Base-by-base conservation (phyloP, 2,888 invertebrate species). In the Ryuthela nishihirai region DNA sequence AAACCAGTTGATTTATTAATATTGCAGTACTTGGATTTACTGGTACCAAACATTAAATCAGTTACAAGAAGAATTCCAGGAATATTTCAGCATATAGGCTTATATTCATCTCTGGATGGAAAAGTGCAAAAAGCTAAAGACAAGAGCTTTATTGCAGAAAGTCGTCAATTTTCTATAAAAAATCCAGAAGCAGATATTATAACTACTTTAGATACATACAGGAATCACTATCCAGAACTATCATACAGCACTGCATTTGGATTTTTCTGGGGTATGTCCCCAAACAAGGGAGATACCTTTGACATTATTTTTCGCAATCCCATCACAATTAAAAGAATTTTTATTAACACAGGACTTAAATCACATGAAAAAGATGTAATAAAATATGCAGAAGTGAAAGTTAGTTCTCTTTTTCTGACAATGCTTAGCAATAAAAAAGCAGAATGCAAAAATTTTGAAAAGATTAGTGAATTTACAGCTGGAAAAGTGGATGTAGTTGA, bases 211-310 rank as follows among this genome's bases (percentile, higher is more conserved):
- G 55, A 66, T 25, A 61, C 70, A 34, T 70, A 71, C 62, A 68
- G 69, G 23, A 66, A 68, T 23, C 69, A 70, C 60, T 61, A 65
- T 18, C 69, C 72, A 0, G 69, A 70, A 21, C 66, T 70, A 12
- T 72, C 73, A 4, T 76, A 75, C 60, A 61, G 68, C 21, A 59
- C 67, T 1, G 65, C 69, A 0, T 71, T 71, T 10, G 73, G 74
- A 1, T 72, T 71, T 56, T 75, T 75, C 61, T 74, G 74, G 75
- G 72, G 73, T 15, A 67, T 70, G 18, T 66, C 63, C 5, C 69
- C 71, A 0, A 67, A 67, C 48, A 58, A 63, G 9, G 68, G 71
- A 4, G 73, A 72, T 46, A 69, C 69, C 4, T 70, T 72, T 18
- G 70, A 70, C 36, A 54, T 75, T 5, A 67, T 72, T 9, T 71